These are phyloP conservation scores for Bucorvus abyssinicus DNA, from an alignment of 2,797 vertebrate species.

Conservation along the genomic window DNA sequence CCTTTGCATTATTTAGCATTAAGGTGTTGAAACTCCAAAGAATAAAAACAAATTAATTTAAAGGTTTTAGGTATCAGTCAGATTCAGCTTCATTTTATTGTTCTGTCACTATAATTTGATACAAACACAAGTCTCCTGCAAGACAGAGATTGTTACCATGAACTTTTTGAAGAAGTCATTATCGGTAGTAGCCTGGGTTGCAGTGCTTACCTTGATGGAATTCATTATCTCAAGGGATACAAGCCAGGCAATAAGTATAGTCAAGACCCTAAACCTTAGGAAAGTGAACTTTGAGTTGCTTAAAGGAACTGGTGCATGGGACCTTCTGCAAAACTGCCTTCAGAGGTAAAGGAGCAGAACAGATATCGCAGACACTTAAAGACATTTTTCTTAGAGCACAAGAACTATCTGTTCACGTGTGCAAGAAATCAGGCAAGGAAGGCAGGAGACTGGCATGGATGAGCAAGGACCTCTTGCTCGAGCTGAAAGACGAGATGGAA, in stretches of 20 bases:
- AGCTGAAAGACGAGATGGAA: not conserved
- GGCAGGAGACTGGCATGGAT: not conserved
- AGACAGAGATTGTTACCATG: not conserved
- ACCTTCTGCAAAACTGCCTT: not conserved
- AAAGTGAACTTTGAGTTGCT: not conserved
- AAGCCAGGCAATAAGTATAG: not conserved
- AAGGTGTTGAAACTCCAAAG: not conserved
- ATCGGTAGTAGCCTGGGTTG: not conserved
- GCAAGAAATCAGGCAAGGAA: not conserved
- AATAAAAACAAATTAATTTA: not conserved
- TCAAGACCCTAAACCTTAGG: not conserved
- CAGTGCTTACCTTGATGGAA: not conserved
- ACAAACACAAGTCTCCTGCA: not conserved
- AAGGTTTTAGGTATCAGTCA: not conserved
- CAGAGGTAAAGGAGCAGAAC: not conserved
- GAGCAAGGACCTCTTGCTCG: not conserved
- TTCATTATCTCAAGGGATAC: not conserved
- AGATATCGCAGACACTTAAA: not conserved
- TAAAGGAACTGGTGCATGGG: not conserved
- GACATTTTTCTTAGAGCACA: not conserved
- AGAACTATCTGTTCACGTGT: not conserved
- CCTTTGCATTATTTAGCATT: not conserved
- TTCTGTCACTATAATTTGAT: not conserved
- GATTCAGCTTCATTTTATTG: not conserved
- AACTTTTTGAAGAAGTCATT: not conserved